Base-by-base conservation (phyloP, 2,113 vertebrate species). In the Sphyrna mokarran region DNA sequence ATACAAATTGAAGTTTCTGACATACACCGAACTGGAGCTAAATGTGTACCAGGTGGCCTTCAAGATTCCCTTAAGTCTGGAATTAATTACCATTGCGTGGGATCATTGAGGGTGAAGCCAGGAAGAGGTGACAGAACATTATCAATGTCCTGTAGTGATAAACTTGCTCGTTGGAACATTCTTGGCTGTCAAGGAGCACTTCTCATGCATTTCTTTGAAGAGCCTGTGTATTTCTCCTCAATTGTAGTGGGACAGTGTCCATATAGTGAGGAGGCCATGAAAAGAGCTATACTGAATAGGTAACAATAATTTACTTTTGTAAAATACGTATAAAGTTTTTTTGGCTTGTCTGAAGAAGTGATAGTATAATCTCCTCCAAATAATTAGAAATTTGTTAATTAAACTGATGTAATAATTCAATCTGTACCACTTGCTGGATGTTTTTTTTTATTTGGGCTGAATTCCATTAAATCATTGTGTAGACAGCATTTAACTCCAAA, bases 121-220 rank as follows among this genome's bases (percentile, higher is more conserved):
- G 99, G 99, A 9, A 98, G 99, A 10, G 99, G 99, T 54, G 98
- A 98, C 95, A 98, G 98, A 14, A 99, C 99, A 0, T 96, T 97
- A 78, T 99, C 99, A 29, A 98, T 99, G 96, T 99, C 98, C 96
- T 99, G 99, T 97, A 99, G 99, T 2, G 99, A 99, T 97, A 99
- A 99, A 96, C 94, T 99, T 96, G 97, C 98, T 66, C 98, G 98
- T 61, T 99, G 98, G 99, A 98, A 97, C 0, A 97, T 98, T 70
- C 97, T 99, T 0, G 99, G 99, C 29, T 98, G 98, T 96, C 99
- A 99, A 96, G 99, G 99, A 0, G 99, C 99, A 6, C 98, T 99
- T 95, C 97, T 99, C 96, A 98, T 98, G 97, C 99, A 99, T 96
- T 99, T 98, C 97, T 97, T 99, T 23, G 98, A 99, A 96, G 97